Base-by-base conservation (phyloP, 2,888 invertebrate genomes). In the Eupithecia exiguata region DNA sequence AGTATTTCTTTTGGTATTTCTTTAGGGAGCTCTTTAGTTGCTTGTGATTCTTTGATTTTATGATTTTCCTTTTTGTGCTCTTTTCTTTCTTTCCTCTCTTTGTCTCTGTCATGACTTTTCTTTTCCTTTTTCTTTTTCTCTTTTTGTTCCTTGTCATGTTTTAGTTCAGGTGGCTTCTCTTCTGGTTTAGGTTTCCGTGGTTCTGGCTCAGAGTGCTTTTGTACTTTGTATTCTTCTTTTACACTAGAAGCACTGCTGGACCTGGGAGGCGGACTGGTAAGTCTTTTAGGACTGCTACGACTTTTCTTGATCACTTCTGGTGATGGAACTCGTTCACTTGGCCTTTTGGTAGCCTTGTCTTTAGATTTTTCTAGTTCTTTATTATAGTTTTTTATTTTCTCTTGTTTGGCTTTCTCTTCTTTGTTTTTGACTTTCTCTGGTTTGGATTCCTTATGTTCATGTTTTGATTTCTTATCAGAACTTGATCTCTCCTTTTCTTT, bases 51-150 rank as follows among this genome's bases (percentile, higher is more conserved):
- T 87, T 92, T 92, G 74, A 86, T 80, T 86, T 95, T 93, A 83
- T 92, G 91, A 81, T 91, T 95, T 79, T 96, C 95, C 87, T 95
- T 95, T 84, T 95, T 95, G 77, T 95, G 95, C 78, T 96, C 95
- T 80, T 94, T 95, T 80, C 94, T 94, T 77, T 92, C 92, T 76
- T 95, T 93, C 67, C 96, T 95, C 70, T 96, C 96, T 86, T 95
- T 96, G 72, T 96, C 95, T 82, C 95, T 92, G 67, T 96, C 95
- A 84, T 96, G 96, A 70, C 95, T 96, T 84, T 96, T 95, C 82
- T 96, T 96, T 77, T 95, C 96, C 82, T 95, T 96, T 81, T 95
- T 96, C 80, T 95, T 95, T 77, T 94, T 94, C 79, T 95, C 95
- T 82, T 94, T 93, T 4, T 85, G 78, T 81, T 96, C 95, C 79